These are phyloP conservation scores for Caenorhabditis doughertyi DNA, from an alignment of 2,888 invertebrate species.

Conservation along the genomic window DNA sequence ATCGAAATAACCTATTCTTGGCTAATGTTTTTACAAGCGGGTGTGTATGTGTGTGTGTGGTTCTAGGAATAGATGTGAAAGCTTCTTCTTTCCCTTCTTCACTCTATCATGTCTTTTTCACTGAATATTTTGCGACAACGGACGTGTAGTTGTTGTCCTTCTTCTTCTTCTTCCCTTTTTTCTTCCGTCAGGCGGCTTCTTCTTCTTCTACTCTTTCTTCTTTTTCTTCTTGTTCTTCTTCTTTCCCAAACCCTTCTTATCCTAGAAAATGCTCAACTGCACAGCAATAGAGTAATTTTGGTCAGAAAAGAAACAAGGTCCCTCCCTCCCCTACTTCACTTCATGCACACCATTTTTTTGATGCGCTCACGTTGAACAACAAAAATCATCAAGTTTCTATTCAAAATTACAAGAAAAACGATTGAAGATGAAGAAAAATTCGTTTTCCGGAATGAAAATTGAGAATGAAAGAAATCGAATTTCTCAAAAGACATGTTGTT, in stretches of 20 bases:
- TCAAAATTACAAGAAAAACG: not conserved
- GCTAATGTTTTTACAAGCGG: slow-evolving; percentile 60
- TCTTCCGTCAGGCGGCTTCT: slow-evolving; percentile 46
- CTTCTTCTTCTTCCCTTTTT: slow-evolving; percentile 36
- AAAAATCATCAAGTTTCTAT: slow-evolving; percentile 12
- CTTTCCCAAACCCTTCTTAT: slow-evolving; percentile 40
- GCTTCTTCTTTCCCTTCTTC: slow-evolving; percentile 59
- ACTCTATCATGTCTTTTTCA: slow-evolving; percentile 64
- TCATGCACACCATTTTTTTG: slow-evolving; percentile 23
- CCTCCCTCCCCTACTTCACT: not conserved
- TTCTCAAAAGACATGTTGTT: slow-evolving; percentile 36
- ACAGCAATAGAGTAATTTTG: slow-evolving; percentile 51
- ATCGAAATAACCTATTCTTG: slow-evolving; percentile 52
- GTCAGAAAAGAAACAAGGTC: slow-evolving; percentile 29
- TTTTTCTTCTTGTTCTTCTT: slow-evolving; percentile 41
- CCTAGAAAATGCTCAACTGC: slow-evolving; percentile 49
- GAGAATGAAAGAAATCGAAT: not conserved
- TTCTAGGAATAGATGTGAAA: slow-evolving; percentile 55
- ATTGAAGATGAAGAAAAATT: not conserved
- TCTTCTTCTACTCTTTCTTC: slow-evolving; percentile 26
- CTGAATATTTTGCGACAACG: slow-evolving; percentile 63
- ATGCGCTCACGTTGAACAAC: slow-evolving; percentile 23
- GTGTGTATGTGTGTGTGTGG: slow-evolving; percentile 44
- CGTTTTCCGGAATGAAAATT: not conserved
- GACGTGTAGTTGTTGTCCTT: slow-evolving; percentile 64